phyloP scores from a whole-genome alignment of 2,888 invertebrate species.

The Caenorhabditis afra region DNA sequence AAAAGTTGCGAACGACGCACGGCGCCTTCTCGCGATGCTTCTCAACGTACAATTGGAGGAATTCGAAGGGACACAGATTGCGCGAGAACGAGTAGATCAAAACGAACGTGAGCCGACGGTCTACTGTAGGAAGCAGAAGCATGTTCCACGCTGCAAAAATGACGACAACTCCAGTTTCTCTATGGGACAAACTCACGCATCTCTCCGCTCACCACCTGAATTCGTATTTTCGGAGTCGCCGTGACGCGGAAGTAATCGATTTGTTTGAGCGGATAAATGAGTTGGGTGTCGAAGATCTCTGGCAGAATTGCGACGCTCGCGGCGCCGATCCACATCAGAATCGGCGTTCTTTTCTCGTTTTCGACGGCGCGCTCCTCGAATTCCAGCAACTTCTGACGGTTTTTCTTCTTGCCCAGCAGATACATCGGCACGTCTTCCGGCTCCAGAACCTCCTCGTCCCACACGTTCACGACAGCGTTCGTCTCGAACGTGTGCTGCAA shows the following conservation, averaged over 20 bases:
- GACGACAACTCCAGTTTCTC: not conserved
- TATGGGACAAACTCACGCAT: slow-evolving; percentile 19
- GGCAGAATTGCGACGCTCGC: slow-evolving; percentile 24
- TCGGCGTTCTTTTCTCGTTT: slow-evolving; percentile 16
- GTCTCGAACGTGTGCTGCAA: slow-evolving; percentile 8
- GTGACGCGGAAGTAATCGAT: slow-evolving; percentile 13
- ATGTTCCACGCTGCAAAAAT: slow-evolving; percentile 34
- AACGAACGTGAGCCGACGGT: slow-evolving; percentile 11
- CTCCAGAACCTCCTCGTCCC: slow-evolving; percentile 24
- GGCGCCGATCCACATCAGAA: slow-evolving; percentile 34
- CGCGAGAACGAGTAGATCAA: slow-evolving; percentile 34
- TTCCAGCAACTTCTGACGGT: not conserved
- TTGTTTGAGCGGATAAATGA: slow-evolving; percentile 3
- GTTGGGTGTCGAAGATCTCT: slow-evolving; percentile 27
- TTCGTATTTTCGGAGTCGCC: not conserved
- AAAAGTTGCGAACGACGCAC: not conserved
- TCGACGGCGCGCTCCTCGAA: not conserved
- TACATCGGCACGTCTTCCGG: not conserved
- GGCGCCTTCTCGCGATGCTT: not conserved
- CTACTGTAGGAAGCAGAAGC: slow-evolving; percentile 22
- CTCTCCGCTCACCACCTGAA: slow-evolving; percentile 7
- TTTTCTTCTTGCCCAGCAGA: not conserved
- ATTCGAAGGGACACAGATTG: slow-evolving; percentile 19
- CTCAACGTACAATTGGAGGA: slow-evolving; percentile 16
- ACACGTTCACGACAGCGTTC: slow-evolving; percentile 14